Evolutionary conservation across 2,797 vertebrate genomes (phyloP), one percentile per base, ranked within the genome.

Genomic region (Coregonus suidteri): DNA sequence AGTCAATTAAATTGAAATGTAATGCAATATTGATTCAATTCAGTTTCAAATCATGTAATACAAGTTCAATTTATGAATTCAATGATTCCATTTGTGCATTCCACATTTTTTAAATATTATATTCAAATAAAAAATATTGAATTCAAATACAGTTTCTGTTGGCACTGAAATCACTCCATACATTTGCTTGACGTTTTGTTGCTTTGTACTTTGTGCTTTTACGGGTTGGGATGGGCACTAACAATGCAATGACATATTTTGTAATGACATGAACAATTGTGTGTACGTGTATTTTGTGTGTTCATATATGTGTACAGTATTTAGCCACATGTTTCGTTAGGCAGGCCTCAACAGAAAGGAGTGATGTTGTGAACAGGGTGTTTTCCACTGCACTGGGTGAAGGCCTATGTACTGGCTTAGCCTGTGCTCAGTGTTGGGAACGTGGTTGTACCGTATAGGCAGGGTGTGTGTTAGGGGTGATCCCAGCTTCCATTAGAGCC

Each of bases 401-500:
- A 30, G 37, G 37, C 37, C 1, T 64, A 11, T 64, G 62, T 13
- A n/a, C 18, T 64, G 62, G 20, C 7, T 67, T 13, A 35, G 13
- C 16, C 34, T 6, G 68, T 41, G 68, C 20, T 41, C 6, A 70
- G 35, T 18, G 37, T 25, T n/a, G 20, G 15, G 37, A 9, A 41
- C 18, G 15, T 85, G 79, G 81, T 71, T 78, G 37, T 76, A 71
- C 56, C 30, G 20, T 73, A 64, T 67, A 73, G 52, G 51, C 30
- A 56, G 41, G 56, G 31, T 0, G 18, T 72, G 51, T 77, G 70
- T 75, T 72, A 35, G 15, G 7, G 65, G 74, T 82, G 80, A 81
- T 73, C 74, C 59, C 53, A 72, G 47, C 65, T 76, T 25, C 76
- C 80, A 79, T 77, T 75, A 75, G 78, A 81, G 70, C 68, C 54